Evolutionary conservation across 2,113 vertebrate species (phyloP), one percentile per base, ranked within the genome.

Genomic region (Oncorhynchus gorbuscha): DNA sequence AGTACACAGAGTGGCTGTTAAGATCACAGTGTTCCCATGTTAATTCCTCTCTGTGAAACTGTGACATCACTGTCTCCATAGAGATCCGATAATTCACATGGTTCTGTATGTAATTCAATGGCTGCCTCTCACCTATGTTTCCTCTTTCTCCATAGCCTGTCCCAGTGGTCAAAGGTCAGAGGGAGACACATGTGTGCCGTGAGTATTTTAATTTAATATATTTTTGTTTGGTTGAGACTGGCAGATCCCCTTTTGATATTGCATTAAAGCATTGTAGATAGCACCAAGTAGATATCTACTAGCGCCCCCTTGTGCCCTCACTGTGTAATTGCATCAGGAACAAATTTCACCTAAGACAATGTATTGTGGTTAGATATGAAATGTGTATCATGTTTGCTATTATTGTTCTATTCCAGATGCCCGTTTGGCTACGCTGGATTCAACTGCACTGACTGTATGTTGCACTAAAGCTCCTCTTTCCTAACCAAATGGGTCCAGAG

Each of bases 381-480:
- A 26, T 59, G 14, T 26, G 32, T 65, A 69, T 30, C 3, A 48
- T 16, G 35, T 18, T 26, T 73, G 35, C 22, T 75, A 74, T 26
- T 48, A 13, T 12, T 24, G 73, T 76, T 73, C 18, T 81, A 26
- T 73, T 87, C 62, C 75, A 94, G 93, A 49, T 94, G 93, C 79
- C 0, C 89, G 1, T 94, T 93, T 76, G 93, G 93, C 59, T 92
- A 91, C 1, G 72, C 85, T 18, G 93, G 93, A 64, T 92, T 94
- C 74, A 94, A 94, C 87, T 94, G 93, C 81, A 79, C 84, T 16
- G 92, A 94, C 77, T 90, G 93, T 94, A 83, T 92, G 93, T 88
- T 22, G 20, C 45, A 48, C 48, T 39, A 12, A 5, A 45, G 39
- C 39, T 45, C 39, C 39, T 45, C 39, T 45, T 45, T 45, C 39